Base-by-base conservation (phyloP, 2,797 vertebrate species). In the Craterocephalus amniculus region DNA sequence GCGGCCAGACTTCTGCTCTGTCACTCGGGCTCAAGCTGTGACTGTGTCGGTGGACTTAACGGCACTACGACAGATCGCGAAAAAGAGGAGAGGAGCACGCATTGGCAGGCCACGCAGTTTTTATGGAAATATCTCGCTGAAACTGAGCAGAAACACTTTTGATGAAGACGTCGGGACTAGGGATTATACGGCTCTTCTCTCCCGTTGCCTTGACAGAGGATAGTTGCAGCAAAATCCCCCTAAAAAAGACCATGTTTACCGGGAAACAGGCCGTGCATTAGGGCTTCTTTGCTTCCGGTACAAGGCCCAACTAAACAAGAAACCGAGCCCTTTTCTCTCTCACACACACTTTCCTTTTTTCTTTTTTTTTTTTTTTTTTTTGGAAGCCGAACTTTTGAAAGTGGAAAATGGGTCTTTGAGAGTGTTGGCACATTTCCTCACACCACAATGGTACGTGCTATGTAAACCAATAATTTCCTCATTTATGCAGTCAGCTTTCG, bases 391-490 rank as follows among this genome's bases (percentile, higher is more conserved):
- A 93, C 89, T 92, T 93, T 94, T 93, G 80, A 89, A 84, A 93
- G 91, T 92, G 89, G 90, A 94, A 94, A 93, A 95, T 95, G 95
- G 91, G 87, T 92, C 92, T 95, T 84, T 95, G 94, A 95, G 92
- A 90, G 90, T 91, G 91, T 90, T 94, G 94, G 94, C 94, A 91
- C 89, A 79, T 79, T 85, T 93, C 93, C 93, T 91, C 85, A 72
- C 90, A 90, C 88, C 93, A 94, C 93, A 90, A 95, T 95, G 95
- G 95, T 95, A 95, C 95, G 95, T 95, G 94, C 92, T 93, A 76
- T 93, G 91, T 92, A 89, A 94, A 93, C 90, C 89, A 93, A 94
- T 92, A 88, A 87, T 93, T 88, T 91, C 73, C 87, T 92, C 76
- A 90, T 92, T 87, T 91, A 79, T 91, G 72, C 81, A 80, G 79